Conservation (phyloP, 2,113 vertebrate genomes). For the Psammodynastes pulverulentus region DNA sequence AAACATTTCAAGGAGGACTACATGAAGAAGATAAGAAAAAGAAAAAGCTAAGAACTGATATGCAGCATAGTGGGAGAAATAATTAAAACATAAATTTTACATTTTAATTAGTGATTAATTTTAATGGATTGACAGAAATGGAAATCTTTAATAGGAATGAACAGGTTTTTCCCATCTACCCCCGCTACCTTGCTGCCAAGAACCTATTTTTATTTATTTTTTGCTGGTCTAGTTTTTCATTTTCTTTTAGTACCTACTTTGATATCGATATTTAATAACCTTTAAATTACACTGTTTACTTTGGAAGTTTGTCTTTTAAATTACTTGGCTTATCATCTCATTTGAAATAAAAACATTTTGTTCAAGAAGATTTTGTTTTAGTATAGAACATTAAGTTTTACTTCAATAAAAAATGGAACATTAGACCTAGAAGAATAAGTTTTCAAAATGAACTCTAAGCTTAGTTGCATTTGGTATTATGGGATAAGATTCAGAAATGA, state of each 20-base stretch:
- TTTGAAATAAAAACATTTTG: background rate
- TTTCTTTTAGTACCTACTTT: background rate
- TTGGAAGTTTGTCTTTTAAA: conserved; percentile 16
- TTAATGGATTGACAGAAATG: background rate
- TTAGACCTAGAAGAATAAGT: background rate
- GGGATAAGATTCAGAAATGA: background rate
- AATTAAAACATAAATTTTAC: background rate
- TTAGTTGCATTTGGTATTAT: background rate
- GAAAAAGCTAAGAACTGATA: background rate
- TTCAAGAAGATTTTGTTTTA: background rate
- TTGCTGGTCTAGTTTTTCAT: conserved; percentile 6
- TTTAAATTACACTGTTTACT: conserved; percentile 8
- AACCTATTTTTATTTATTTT: background rate
- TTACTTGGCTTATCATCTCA: background rate
- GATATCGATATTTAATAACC: conserved; percentile 22
- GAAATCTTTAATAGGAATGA: background rate
- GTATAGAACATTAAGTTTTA: conserved; percentile 24
- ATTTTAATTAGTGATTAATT: background rate
- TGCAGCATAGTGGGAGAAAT: background rate
- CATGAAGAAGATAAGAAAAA: background rate
- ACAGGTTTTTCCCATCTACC: background rate
- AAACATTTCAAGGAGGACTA: background rate
- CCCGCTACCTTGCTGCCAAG: background rate
- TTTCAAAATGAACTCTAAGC: background rate
- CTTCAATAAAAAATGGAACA: background rate